These are phyloP conservation scores for Dryobotodes eremita DNA, from an alignment of 2,888 invertebrate genomes.

Conservation along the genomic window DNA sequence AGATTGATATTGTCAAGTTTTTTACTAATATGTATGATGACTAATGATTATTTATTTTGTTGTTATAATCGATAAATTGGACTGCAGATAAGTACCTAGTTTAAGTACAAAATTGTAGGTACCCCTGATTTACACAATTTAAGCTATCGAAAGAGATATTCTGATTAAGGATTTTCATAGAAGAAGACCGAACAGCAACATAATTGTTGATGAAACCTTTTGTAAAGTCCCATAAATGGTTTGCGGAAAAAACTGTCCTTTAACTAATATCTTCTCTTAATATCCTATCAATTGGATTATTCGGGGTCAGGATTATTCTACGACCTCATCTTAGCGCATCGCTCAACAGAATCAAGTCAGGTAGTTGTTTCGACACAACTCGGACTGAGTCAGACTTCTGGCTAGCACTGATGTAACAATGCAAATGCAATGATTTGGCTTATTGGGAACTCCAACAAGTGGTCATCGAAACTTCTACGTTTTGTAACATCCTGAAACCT, in stretches of 20 bases:
- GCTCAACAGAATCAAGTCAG: constrained; percentile 6
- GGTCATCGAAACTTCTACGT: constrained; percentile 38
- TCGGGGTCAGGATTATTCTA: background rate
- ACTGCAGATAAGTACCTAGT: background rate
- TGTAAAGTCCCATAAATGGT: too few relatives aligned
- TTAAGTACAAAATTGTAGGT: background rate
- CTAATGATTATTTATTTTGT: background rate
- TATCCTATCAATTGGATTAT: background rate
- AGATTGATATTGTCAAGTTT: background rate
- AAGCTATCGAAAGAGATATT: too few relatives aligned
- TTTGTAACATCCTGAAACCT: constrained; percentile 51
- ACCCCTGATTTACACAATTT: background rate
- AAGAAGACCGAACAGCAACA: background rate
- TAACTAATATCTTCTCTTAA: background rate
- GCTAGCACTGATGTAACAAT: constrained; percentile 43
- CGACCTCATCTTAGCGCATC: constrained; percentile 8
- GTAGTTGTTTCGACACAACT: constrained; percentile 42
- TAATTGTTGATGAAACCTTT: background rate
- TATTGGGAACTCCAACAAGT: constrained; percentile 50
- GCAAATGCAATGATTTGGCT: constrained; percentile 27
- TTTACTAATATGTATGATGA: background rate
- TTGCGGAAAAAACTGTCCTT: background rate
- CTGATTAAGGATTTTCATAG: background rate
- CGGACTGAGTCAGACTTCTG: constrained; percentile 53
- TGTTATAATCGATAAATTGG: background rate